Conservation (phyloP, 2,888 invertebrate genomes). For the Athripsodes cinereus region DNA sequence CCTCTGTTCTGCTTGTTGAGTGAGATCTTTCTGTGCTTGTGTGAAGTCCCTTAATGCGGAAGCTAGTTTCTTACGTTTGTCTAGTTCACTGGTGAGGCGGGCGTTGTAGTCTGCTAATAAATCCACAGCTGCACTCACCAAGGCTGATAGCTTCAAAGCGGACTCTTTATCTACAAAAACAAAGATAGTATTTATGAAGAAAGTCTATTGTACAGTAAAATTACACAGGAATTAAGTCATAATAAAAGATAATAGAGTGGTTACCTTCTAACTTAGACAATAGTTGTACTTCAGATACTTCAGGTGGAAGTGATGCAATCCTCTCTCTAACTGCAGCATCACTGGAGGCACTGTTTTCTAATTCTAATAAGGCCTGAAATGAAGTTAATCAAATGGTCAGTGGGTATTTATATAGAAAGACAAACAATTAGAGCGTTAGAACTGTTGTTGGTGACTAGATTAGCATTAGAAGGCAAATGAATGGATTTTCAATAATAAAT, state of each 20-base stretch:
- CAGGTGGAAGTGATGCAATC: slow-evolving; percentile 89
- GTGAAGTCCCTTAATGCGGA: slow-evolving; percentile 85
- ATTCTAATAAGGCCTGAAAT: slow-evolving; percentile 61
- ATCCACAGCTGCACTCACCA: slow-evolving; percentile 84
- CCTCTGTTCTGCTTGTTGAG: slow-evolving; percentile 80
- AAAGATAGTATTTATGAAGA: too few relatives aligned
- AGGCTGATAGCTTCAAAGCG: slow-evolving; percentile 68
- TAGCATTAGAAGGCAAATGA: too few relatives aligned
- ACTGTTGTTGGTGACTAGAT: too few relatives aligned
- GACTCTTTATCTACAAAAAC: slow-evolving; percentile 63
- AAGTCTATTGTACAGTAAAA: too few relatives aligned
- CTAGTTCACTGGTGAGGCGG: slow-evolving; percentile 80
- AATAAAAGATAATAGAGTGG: slow-evolving; percentile 3
- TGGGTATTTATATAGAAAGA: too few relatives aligned
- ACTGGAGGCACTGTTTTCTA: slow-evolving; percentile 93
- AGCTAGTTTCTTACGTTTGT: slow-evolving; percentile 79
- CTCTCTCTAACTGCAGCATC: slow-evolving; percentile 89
- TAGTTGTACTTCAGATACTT: slow-evolving; percentile 86
- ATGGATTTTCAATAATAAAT: too few relatives aligned
- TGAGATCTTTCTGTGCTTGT: slow-evolving; percentile 76
- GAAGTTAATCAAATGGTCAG: too few relatives aligned
- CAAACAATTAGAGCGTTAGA: too few relatives aligned
- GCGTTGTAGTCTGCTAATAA: slow-evolving; percentile 85
- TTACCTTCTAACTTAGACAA: slow-evolving; percentile 80
- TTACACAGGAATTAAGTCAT: neutral